Base-by-base conservation (phyloP, 2,888 invertebrate species). In the Drosophila neonasuta region DNA sequence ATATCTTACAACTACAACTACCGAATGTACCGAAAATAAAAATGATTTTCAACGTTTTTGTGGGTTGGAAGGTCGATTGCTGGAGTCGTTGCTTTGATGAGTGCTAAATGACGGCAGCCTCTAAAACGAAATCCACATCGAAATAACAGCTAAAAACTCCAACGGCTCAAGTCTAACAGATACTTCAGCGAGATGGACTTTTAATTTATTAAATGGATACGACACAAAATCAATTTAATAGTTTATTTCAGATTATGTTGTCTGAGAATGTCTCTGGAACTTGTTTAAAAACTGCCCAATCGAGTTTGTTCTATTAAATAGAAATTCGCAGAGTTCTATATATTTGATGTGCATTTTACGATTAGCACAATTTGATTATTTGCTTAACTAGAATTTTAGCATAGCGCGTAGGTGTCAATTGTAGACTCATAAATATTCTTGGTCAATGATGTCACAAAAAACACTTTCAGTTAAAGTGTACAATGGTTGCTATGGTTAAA, bases 11-110 rank as follows among this genome's bases (percentile, higher is more conserved):
- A 51, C 10, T 55, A 24, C 24, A 74, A 74, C 70, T 45, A 44
- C 36, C 34, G 45, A 58, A 51, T 51, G 42, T 55, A 64, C 17
- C 50, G 57, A 66, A 68, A 56, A 63, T 56, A 65, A 61, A 65
- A 78, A 64, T 63, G 39, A 56, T 49, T 62, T 15, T 34, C 6
- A 55, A 60, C 41, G 48, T n/a, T n/a, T 39, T 74, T 63, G 24
- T 46, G 46, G 57, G 13, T 13, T n/a, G 68, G 83, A 87, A 80
- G 80, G 80, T 85, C 80, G 66, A 54, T 51, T 46, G 66, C 42
- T 63, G 71, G 63, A 79, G 86, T 82, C 80, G 77, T 70, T 69
- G 80, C 20, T 73, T 82, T 70, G 77, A 68, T 70, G 84, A 77
- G 78, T 77, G 77, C 78, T 74, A 77, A 77, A 41, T 78, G 81